These are phyloP conservation scores for Clamator glandarius DNA, from an alignment of 2,797 vertebrate species.

Conservation along the genomic window DNA sequence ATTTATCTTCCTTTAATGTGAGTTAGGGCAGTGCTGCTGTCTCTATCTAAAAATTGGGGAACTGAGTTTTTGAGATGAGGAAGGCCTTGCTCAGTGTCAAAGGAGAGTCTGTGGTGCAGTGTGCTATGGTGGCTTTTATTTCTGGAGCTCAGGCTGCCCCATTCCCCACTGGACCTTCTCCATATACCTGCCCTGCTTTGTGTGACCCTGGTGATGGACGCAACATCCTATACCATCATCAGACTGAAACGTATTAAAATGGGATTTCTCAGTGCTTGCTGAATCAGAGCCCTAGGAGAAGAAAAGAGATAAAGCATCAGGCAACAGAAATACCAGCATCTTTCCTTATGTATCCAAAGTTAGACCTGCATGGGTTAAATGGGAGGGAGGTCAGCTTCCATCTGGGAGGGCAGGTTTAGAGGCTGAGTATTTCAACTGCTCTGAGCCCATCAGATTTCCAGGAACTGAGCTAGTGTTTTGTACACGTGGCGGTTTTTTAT, in stretches of 20 bases:
- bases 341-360: not conserved
- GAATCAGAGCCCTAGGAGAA: not conserved
- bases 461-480: not conserved
- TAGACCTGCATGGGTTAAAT: not conserved
- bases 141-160: not conserved
- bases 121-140: not conserved
- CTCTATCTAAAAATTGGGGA: not conserved
- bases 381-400: not conserved
- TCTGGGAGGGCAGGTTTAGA: not conserved
- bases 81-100: not conserved
- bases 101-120: not conserved
- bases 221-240: not conserved
- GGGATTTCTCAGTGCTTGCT: not conserved
- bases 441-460: constrained; percentile 32
- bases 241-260: not conserved
- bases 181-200: not conserved
- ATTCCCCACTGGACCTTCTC: not conserved
- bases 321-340: not conserved
- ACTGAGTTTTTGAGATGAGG: not conserved
- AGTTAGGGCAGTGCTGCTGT: not conserved
- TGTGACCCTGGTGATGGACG: not conserved
- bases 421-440: not conserved
- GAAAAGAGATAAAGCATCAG: not conserved
- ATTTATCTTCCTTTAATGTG: constrained; percentile 33
- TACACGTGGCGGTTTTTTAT: not conserved